Percentiles rank a stretch among this genome's conserved stretches.
Conservation (phyloP, 2,113 vertebrate species). For the Cinclus cinclus region DNA sequence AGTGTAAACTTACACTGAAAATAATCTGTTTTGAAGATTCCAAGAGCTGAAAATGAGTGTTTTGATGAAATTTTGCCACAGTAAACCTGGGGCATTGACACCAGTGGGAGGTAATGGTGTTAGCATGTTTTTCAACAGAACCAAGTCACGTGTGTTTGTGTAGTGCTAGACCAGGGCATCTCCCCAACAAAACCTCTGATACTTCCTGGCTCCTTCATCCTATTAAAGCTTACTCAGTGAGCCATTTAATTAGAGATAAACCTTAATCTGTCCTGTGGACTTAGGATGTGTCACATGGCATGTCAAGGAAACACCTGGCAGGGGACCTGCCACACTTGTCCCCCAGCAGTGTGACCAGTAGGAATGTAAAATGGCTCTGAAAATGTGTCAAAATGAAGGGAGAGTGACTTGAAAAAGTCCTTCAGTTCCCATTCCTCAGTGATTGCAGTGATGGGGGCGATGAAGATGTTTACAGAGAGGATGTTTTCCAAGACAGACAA, state of each 20-base stretch:
- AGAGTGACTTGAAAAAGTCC: background rate
- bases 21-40: background rate
- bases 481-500: background rate
- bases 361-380: background rate
- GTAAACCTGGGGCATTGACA: background rate
- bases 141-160: background rate
- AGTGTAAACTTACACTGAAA: background rate
- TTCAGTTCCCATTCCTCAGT: background rate
- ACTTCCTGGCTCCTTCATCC: conserved; percentile 1
- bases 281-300: background rate
- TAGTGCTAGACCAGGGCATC: background rate
- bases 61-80: background rate
- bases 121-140: background rate
- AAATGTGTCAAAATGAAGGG: background rate
- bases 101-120: background rate
- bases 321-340: background rate
- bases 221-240: conserved; percentile 1
- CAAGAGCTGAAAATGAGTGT: background rate
- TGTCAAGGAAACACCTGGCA: background rate
- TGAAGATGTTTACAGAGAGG: background rate
- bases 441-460: background rate
- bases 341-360: background rate
- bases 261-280: background rate
- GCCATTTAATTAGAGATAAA: conserved; percentile 11
- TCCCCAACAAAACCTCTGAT: background rate